Base-by-base conservation (phyloP, 2,888 invertebrate genomes). In the Pseudoips prasinana region DNA sequence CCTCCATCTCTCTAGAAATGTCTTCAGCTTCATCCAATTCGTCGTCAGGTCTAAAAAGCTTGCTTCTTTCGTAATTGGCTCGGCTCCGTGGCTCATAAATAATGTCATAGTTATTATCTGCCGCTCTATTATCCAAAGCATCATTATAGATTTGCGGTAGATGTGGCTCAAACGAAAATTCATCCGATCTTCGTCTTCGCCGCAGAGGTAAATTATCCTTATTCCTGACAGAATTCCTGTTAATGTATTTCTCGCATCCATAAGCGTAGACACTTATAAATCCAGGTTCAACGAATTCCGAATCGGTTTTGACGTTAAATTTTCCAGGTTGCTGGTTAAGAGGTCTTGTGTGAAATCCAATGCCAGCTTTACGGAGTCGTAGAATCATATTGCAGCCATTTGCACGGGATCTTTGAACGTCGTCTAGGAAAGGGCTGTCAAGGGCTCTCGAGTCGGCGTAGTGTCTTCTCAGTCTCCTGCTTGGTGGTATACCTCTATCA, bases 191-290 rank as follows among this genome's bases (percentile, higher is more conserved):
- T 24, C 63, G 70, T 34, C 59, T 64, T 4, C 87, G 58, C 22
- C 52, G 73, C 29, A 86, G 60, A 22, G 86, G 82, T 7, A 85
- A 54, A 26, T 73, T 74, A 18, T 82, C 80, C 27, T 82, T 86
- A 47, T 84, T 82, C 31, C 78, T 70, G 8, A 78, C 58, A 0
- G 86, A 81, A 33, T 87, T 83, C 34, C 77, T 76, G 39, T 87
- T 88, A 1, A 89, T 80, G 37, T 89, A 89, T 41, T 85, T 92
- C 58, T 94, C 93, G 60, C 95, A 96, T 0, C 95, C 95, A 48
- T 95, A 95, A 0, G 95, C 95, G 61, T 95, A 95, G 0, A 96
- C 95, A 25, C 95, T 95, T 19, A 95, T 94, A 58, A 95, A 95
- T 7, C 95, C 94, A 0, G 95, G 95, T 57, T 96, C 95, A 0